Evolutionary conservation across 1,140 invertebrate species (phyloP).

Genomic region (Zaprionus gabonicus): DNA sequence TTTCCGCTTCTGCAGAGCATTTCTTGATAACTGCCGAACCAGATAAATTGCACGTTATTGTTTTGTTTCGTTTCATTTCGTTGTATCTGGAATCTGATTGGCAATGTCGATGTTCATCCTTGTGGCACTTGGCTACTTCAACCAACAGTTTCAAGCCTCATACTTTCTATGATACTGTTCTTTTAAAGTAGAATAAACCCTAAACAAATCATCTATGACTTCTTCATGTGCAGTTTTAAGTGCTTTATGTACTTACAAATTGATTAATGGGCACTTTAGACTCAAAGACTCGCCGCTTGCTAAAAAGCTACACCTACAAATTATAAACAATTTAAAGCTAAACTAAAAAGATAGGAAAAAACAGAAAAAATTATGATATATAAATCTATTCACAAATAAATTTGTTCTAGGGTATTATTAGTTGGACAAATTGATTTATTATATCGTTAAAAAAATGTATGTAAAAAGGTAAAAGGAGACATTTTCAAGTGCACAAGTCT

Average conservation of each 20-base stretch:
- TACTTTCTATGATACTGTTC: not conserved
- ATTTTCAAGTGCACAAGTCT: no score
- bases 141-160: not conserved
- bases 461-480: no score
- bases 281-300: constrained; percentile 5
- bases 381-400: no score
- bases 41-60: constrained; percentile 26
- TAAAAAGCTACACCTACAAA: not conserved
- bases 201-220: not conserved
- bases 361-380: no score
- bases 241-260: constrained; percentile 4
- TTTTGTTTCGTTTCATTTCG: not conserved
- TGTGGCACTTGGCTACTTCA: not conserved
- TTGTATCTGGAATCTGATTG: constrained; percentile 5
- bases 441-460: no score
- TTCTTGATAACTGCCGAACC: constrained; percentile 36
- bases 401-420: no score
- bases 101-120: not conserved
- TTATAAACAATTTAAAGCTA: not conserved
- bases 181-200: not conserved
- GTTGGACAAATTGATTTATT: no score
- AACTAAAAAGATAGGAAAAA: no score
- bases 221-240: not conserved
- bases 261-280: constrained; percentile 17
- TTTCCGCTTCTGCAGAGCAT: constrained; percentile 48